phyloP scores from a whole-genome alignment of 2,888 invertebrate genomes.

The Dicroscelio sp. region DNA sequence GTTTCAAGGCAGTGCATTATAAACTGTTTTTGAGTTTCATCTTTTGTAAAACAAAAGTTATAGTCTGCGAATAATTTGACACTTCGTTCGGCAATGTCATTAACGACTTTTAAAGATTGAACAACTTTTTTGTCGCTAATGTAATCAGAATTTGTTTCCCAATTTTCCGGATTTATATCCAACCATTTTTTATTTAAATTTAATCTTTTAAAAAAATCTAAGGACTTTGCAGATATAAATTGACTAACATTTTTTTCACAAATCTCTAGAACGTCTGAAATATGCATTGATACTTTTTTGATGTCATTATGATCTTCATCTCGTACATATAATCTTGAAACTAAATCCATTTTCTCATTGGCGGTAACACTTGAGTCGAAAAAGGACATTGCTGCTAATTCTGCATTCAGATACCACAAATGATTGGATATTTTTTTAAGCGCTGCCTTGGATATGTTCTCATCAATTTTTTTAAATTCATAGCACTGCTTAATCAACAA shows the following conservation, averaged over 20 bases:
- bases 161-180: not conserved
- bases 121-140: too few species aligned
- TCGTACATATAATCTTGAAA: conserved; percentile 5
- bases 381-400: conserved; percentile 35
- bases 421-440: conserved; percentile 45
- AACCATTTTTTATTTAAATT: conserved; percentile 19
- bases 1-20: too few species aligned
- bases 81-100: too few species aligned
- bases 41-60: too few species aligned
- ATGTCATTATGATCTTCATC: conserved; percentile 7
- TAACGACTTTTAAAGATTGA: too few species aligned
- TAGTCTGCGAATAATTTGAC: too few species aligned
- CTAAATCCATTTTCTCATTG: conserved; percentile 25
- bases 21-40: too few species aligned
- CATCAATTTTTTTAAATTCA: not conserved
- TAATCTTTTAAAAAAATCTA: conserved; percentile 3
- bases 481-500: not conserved
- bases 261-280: not conserved
- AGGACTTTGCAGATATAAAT: not conserved
- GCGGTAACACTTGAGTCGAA: conserved; percentile 38
- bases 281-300: not conserved
- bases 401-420: conserved; percentile 44
- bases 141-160: not conserved
- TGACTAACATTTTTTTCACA: not conserved
- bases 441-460: conserved; percentile 17